Percentiles rank a stretch among this genome's conserved stretches.
Conservation (phyloP, 2,888 invertebrate species). For the Eristalis arbustorum region DNA sequence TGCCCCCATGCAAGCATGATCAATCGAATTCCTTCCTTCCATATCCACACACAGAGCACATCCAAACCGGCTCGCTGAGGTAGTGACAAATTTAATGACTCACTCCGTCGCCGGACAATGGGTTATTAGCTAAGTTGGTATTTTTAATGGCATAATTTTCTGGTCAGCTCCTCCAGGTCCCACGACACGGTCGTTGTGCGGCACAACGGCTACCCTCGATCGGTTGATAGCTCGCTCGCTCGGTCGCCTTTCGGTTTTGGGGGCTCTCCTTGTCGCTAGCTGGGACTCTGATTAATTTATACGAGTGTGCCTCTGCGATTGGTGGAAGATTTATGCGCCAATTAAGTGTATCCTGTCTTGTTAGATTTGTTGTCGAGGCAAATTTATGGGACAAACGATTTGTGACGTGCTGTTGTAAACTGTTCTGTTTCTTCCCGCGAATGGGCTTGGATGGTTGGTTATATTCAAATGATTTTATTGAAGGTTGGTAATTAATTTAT, state of each 20-base stretch:
- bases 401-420: constrained; percentile 70
- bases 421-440: constrained; percentile 53
- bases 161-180: constrained; percentile 59
- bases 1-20: constrained; percentile 21
- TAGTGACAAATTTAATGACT: constrained; percentile 65
- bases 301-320: constrained; percentile 66
- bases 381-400: constrained; percentile 70
- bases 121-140: constrained; percentile 66
- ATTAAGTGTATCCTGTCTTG: constrained; percentile 71
- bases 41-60: background rate
- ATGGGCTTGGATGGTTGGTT: constrained; percentile 35
- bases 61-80: constrained; percentile 40
- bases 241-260: constrained; percentile 32
- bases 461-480: constrained; percentile 68
- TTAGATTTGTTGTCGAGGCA: constrained; percentile 69
- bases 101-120: constrained; percentile 61
- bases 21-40: background rate
- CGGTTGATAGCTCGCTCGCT: background rate
- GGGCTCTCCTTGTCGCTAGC: constrained; percentile 38
- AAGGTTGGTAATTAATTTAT: constrained; percentile 67
- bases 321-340: constrained; percentile 70
- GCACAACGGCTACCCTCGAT: constrained; percentile 38
- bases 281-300: constrained; percentile 65
- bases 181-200: constrained; percentile 15
- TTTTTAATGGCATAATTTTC: constrained; percentile 68